Evolutionary conservation across 2,888 invertebrate species (phyloP), one percentile per base, ranked within the genome.

Genomic region (Tiphia femorata): DNA sequence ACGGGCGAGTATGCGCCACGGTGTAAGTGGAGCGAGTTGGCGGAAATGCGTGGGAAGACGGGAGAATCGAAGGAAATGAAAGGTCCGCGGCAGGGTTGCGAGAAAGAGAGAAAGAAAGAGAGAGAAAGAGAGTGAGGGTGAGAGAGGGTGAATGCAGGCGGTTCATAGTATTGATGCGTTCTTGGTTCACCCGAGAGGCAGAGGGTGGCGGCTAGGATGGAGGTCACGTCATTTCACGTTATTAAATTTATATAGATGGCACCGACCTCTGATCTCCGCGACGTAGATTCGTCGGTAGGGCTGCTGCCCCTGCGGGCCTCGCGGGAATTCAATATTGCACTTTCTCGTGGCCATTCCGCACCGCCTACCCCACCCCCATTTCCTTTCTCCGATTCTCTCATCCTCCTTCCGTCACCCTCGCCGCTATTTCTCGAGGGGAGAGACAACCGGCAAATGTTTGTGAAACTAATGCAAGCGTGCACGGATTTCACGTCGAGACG

Each of bases 231-330:
- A 73, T 72, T 72, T 67, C 62, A 57, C 59, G 67, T 76, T 77
- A 77, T 77, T 77, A 75, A 77, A 77, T 77, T 76, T 76, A 76
- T 76, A 75, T 72, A 69, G 66, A 69, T 58, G 60, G 59, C 64
- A 55, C 56, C 56, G 64, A 64, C 62, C 65, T 64, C 70, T 54
- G 65, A 64, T 62, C 67, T 62, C 52, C 62, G 55, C 58, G 55
- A 64, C 66, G 65, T 65, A 73, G 72, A 73, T 76, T 70, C 70
- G 70, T 75, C 71, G 59, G 57, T 53, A 63, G 60, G 53, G 56
- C 43, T 47, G 42, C 46, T 47, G 44, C 55, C 53, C 64, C 62
- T 57, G 48, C 44, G 54, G 50, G 62, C 57, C 64, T 62, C 54
- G 62, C 62, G 67, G 65, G 67, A 73, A 76, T 75, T 71, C 70